Base-by-base conservation (phyloP, 2,888 invertebrate genomes). In the Drosophila kambysellisi region DNA sequence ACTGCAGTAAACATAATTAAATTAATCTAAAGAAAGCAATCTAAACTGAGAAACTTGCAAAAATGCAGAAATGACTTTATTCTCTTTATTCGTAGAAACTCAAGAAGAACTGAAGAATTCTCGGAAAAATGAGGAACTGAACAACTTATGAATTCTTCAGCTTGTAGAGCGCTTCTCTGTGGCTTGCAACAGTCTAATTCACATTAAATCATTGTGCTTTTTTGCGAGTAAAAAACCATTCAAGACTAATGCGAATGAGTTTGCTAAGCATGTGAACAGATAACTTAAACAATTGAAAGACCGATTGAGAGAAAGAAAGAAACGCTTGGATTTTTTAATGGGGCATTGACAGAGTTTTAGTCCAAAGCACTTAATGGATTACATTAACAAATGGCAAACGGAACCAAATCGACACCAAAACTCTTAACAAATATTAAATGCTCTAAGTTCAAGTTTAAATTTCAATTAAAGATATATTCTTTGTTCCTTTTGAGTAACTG, bases 241-340 rank as follows among this genome's bases (percentile, higher is more conserved):
- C 51, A 56, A 67, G 41, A 68, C 25, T 30, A 30, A 51, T 51
- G 50, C 50, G 69, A 74, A 61, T 52, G 62, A 48, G 52, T 33
- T 4, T 33, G 30, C 29, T 25, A 15, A 9, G 20, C 58, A 17
- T 43, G 51, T 67, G 37, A 46, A 30, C 73, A 72, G 65, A 67
- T 81, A 62, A 68, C 76, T 71, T 70, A 58, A 50, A 58, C 58
- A 52, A n/a, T 25, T 33, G 15, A 56, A 46, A 15, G 9, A 17
- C 29, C 17, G 1, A 33, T 15, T 25, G 25, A 15, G 17, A 50
- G 39, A 35, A 17, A 20, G 25, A 39, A 2, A n/a, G 2, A 37
- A 4, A 39, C 25, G 89, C 88, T 71, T 88, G 88, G 88, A 82
- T 81, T 82, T 85, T 81, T 88, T 81, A 82, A 88, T 88, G 85